Evolutionary conservation across 1,140 invertebrate genomes (phyloP), one percentile per base, ranked within the genome.

Genomic region (Archivesica marissinica): DNA sequence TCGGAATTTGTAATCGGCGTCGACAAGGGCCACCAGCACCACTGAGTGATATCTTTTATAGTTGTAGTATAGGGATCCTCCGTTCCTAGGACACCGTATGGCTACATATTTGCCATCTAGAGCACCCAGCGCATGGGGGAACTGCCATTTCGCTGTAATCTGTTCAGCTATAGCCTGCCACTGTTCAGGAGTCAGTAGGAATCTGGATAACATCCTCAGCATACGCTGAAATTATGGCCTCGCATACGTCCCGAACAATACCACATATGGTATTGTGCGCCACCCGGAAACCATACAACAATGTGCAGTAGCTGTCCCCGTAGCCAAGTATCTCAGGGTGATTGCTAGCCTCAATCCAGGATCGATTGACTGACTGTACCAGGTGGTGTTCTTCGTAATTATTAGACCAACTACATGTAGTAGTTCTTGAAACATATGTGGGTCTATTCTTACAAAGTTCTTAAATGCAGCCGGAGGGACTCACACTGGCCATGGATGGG

Each of bases 321-420:
- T 76, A 2, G 35, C 54, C 2, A 61, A 9, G 41, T 59, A 13
- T 15, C 33, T 6, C 28, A 82, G 15, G 38, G 81, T 76, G 20
- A 76, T 15, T 17, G 41, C 70, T 28, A 74, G 39, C 84, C 81
- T 86, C 47, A 81, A 35, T 1, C 61, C 84, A 39, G 84, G 75
- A 54, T 54, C 17, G 7, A 86, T 7, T 2, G 76, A 2, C 35
- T 50, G n/a, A 47, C 83, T 78, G 15, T 23, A 78, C 2, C 23
- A 39, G 23, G 33, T 47, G 41, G 17, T 64, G 59, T 35, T 30
- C 25, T 35, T 30, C 59, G 59, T 30, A 64, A 64, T 35, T 28
- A 20, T 30, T 28, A 28, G 7, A n/a, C 33, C 59, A 64, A 64
- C 33, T 20, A 30, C 25, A 25, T 25, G 59, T 64, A 64, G 15